Evolutionary conservation across 2,797 vertebrate species (phyloP).

Genomic region (Microhierax caerulescens): DNA sequence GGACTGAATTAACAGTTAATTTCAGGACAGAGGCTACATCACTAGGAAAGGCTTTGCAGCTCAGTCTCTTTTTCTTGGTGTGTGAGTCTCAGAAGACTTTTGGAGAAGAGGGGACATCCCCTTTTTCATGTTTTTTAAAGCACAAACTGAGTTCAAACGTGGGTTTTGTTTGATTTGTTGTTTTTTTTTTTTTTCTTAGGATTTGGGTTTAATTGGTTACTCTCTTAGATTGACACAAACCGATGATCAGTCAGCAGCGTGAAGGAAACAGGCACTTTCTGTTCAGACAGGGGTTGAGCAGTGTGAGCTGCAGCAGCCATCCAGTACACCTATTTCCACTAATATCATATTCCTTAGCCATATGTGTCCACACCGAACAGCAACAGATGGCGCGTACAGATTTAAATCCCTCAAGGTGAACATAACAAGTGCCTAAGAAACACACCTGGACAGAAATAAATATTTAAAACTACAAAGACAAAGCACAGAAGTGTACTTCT

Average conservation of each 20-base stretch:
- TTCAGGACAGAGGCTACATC: neutral
- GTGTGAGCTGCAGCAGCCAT: neutral
- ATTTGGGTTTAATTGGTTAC: neutral
- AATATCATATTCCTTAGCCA: neutral
- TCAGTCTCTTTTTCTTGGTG: neutral
- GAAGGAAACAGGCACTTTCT: neutral
- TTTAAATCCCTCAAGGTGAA: conserved; percentile 16
- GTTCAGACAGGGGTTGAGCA: neutral
- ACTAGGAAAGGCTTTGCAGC: neutral
- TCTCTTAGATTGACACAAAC: neutral
- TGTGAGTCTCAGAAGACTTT: neutral
- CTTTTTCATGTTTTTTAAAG: neutral
- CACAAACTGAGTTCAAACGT: neutral
- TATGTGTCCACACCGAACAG: neutral
- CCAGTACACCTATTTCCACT: neutral
- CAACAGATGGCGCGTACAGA: conserved; percentile 38
- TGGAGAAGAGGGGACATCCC: neutral
- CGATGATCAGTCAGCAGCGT: neutral
- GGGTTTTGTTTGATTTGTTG: neutral
- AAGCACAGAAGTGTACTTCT: neutral
- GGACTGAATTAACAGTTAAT: neutral
- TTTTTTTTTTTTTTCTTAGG: neutral
- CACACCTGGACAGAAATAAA: conserved; percentile 50
- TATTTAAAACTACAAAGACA: conserved; percentile 14
- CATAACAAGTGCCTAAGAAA: conserved; percentile 20